Evolutionary conservation across 2,888 invertebrate genomes (phyloP).

Genomic region (Polylopha cassiicola): DNA sequence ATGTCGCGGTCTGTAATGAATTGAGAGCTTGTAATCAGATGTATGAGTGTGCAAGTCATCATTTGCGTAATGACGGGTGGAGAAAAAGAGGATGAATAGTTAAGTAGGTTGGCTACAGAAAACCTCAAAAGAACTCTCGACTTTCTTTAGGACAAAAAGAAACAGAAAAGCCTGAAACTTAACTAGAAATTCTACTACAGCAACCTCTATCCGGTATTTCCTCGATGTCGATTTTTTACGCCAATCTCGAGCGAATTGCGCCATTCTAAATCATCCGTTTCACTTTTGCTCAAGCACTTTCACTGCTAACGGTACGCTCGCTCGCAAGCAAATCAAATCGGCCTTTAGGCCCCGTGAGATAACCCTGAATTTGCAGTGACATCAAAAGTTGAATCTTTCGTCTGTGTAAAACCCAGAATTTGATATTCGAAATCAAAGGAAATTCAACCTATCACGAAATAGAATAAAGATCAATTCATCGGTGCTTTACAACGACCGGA

Average conservation of each 20-base stretch:
- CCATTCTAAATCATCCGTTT: conserved; percentile 63
- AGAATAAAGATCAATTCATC: conserved; percentile 31
- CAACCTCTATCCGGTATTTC: conserved; percentile 46
- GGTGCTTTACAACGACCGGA: conserved; percentile 13
- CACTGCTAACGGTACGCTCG: conserved; percentile 64
- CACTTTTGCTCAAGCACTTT: conserved; percentile 72
- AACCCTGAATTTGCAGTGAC: conserved; percentile 7
- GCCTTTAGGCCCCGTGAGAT: conserved; percentile 31
- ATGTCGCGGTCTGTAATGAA: conserved; percentile 13
- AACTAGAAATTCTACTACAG: conserved; percentile 12
- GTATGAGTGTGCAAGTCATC: conserved; percentile 13
- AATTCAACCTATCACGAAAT: conserved; percentile 29
- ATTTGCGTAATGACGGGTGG: conserved; percentile 10
- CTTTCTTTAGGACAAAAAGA: conserved; percentile 10
- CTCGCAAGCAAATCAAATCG: conserved; percentile 37
- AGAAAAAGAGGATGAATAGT: conserved; percentile 7
- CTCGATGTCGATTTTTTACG: conserved; percentile 55
- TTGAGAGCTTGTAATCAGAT: conserved; percentile 15
- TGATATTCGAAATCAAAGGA: conserved; percentile 27
- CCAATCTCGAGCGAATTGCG: conserved; percentile 56
- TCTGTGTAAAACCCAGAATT: conserved; percentile 26
- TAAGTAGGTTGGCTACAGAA: conserved; percentile 8
- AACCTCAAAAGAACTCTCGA: conserved; percentile 2
- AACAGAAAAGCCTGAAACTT: conserved; percentile 5
- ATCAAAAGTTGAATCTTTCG: background rate